These are phyloP conservation scores for Megalops cyprinoides DNA, from an alignment of 2,797 vertebrate genomes.

Conservation along the genomic window DNA sequence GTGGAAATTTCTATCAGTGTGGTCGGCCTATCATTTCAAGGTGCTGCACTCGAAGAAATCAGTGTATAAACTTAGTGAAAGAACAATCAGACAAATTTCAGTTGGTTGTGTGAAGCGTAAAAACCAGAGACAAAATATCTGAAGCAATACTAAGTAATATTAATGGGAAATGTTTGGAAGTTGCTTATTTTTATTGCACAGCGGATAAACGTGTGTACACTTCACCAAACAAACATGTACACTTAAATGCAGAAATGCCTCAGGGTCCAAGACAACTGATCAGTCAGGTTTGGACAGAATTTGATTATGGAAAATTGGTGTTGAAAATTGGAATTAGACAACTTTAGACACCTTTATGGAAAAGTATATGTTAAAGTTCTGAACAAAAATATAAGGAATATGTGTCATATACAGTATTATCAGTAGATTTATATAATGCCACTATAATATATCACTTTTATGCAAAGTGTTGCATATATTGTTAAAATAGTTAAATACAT, in stretches of 20 bases:
- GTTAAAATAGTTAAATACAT: slow-evolving; percentile 17
- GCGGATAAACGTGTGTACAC: not conserved
- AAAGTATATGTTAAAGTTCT: slow-evolving; percentile 2
- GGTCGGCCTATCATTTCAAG: slow-evolving; percentile 8
- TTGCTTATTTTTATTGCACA: slow-evolving; percentile 8
- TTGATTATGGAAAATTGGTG: not conserved
- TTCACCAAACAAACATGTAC: not conserved
- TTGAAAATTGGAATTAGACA: not conserved
- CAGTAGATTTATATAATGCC: not conserved
- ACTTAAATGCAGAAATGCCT: not conserved
- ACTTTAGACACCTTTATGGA: not conserved
- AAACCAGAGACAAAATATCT: slow-evolving; percentile 4
- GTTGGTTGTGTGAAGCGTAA: slow-evolving; percentile 22
- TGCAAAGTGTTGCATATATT: slow-evolving; percentile 22
- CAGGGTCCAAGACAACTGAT: not conserved
- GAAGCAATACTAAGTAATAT: slow-evolving; percentile 32
- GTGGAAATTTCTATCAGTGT: slow-evolving; percentile 1
- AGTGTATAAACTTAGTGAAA: not conserved
- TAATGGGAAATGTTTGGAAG: not conserved
- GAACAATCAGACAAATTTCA: slow-evolving; percentile 7
- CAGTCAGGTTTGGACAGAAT: slow-evolving; percentile 11
- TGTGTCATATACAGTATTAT: not conserved
- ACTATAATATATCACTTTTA: not conserved
- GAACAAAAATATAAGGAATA: slow-evolving; percentile 11
- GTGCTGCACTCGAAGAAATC: slow-evolving; percentile 22